phyloP scores from a whole-genome alignment of 2,888 invertebrate genomes.

The Drosophila nr. perissopoda region DNA sequence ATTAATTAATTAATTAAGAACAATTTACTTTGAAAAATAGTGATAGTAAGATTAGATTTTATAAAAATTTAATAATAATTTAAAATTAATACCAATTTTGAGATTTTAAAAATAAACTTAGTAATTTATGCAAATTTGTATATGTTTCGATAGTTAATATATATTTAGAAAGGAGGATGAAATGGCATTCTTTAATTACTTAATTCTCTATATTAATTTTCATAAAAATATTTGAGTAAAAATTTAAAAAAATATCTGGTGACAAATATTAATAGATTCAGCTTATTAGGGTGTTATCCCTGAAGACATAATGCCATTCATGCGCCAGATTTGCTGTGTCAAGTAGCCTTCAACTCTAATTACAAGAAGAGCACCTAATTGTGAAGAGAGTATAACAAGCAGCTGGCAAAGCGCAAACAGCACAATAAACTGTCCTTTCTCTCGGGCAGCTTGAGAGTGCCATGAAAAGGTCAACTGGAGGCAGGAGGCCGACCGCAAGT shows the following conservation, averaged over 20 bases:
- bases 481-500: conserved; percentile 67
- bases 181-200: neutral
- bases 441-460: conserved; percentile 28
- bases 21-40: neutral
- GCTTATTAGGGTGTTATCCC: neutral
- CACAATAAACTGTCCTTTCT: conserved; percentile 61
- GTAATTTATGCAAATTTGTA: neutral
- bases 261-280: neutral
- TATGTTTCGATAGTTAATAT: neutral
- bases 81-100: neutral
- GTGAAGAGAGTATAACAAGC: conserved; percentile 34
- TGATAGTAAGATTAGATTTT: neutral
- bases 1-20: neutral
- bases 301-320: neutral
- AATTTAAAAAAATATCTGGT: rapidly evolving
- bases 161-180: neutral
- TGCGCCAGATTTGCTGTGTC: neutral
- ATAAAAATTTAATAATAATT: neutral
- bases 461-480: conserved; percentile 69
- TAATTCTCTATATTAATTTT: neutral
- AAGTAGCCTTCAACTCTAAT: neutral
- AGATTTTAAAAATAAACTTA: neutral
- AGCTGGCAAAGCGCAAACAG: conserved; percentile 57
- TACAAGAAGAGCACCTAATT: conserved; percentile 14
- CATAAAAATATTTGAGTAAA: neutral